Base-by-base conservation (phyloP, 2,113 vertebrate species). In the Amblyopsis rosae region DNA sequence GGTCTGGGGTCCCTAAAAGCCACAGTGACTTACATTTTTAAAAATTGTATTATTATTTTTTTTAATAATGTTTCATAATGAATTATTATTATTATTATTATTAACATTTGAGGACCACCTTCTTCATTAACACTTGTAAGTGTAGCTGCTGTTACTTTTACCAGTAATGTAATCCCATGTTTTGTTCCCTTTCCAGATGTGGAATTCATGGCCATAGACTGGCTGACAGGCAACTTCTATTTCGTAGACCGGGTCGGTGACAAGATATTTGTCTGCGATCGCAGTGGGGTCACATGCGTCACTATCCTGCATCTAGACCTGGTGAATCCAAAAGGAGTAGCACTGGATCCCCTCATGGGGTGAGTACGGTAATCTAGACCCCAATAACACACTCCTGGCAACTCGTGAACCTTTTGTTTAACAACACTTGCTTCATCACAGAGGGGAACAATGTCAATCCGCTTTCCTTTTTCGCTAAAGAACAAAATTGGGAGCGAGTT, bases 191-290 rank as follows among this genome's bases (percentile, higher is more conserved):
- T 90, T 90, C 59, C 90, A 99, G 98, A 97, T 88, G 93, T 96
- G 8, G 95, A 98, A 47, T 94, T 98, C 76, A 94, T 98, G 92
- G 95, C 94, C 0, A 85, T 98, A 0, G 97, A 99, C 84, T 99
- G 98, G 98, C 90, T 99, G 35, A 98, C 96, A 0, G 95, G 96
- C 11, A 99, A 98, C 88, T 88, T 95, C 50, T 99, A 99, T 84
- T 99, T 99, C 72, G 92, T 96, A 82, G 95, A 99, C 83, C 92
- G 93, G 0, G 65, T 93, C 77, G 93, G 89, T 9, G 94, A 94
- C 90, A 93, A 93, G 75, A 96, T 99, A 91, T 98, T 96, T 17
- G 96, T 92, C 0, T 99, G 98, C 73, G 90, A 91, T 89, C 91
- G 69, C 11, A 89, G 88, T 0, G 95, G 96, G 9, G 93, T 93